Percentiles rank a stretch among this genome's conserved stretches.
Conservation (phyloP, 2,113 vertebrate species). For the Phalacrocorax aristotelis region DNA sequence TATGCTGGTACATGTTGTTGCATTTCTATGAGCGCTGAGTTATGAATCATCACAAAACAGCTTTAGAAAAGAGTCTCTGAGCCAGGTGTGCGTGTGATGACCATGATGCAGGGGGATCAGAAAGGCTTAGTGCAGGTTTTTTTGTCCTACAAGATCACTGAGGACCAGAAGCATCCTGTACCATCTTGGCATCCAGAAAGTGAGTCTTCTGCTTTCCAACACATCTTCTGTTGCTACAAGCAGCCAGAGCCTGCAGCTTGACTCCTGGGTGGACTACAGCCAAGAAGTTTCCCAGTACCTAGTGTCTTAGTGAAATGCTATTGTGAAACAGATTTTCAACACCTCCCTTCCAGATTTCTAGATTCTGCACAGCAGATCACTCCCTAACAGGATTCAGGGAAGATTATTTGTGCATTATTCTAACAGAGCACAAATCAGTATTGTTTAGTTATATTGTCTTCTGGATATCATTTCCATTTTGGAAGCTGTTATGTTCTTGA, state of each 20-base stretch:
- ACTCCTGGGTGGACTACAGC: slow-evolving; percentile 38
- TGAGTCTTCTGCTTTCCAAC: not conserved
- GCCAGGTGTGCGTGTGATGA: not conserved
- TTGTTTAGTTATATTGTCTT: not conserved
- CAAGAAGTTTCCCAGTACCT: slow-evolving; percentile 20
- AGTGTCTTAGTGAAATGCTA: not conserved
- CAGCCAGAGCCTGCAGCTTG: slow-evolving; percentile 41
- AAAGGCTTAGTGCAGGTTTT: not conserved
- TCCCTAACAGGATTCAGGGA: not conserved
- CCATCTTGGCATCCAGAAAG: not conserved
- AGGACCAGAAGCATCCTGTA: not conserved
- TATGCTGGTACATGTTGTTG: not conserved
- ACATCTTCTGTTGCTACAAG: slow-evolving; percentile 42
- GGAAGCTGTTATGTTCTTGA: not conserved
- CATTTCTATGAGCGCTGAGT: not conserved
- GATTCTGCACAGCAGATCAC: not conserved
- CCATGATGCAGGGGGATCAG: not conserved
- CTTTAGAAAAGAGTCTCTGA: not conserved
- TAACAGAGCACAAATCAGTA: not conserved
- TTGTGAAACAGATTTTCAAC: slow-evolving; percentile 38
- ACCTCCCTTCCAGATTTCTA: slow-evolving; percentile 26
- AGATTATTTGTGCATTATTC: not conserved
- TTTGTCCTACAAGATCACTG: not conserved
- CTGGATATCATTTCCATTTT: not conserved
- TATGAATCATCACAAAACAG: not conserved